A percentile compares a stretch with the other conserved stretches of the same genome.
Conservation (phyloP, 2,888 invertebrate genomes). For the Eupsilia transversa region DNA sequence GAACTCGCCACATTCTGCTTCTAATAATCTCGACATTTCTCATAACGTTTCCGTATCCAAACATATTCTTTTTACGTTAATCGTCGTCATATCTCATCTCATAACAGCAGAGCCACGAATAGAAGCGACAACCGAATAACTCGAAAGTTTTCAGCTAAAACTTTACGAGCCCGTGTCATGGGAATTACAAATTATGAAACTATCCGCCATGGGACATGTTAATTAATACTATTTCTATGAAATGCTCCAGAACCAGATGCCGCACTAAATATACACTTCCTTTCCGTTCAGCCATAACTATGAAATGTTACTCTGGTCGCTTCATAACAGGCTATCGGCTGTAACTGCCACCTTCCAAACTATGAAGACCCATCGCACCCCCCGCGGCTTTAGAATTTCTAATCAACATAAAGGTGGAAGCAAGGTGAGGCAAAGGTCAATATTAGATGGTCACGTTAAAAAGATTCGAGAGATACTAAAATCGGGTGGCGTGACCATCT, state of each 20-base stretch:
- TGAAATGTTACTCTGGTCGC: conserved; percentile 86
- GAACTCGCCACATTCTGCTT: conserved; percentile 67
- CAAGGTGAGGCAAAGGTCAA: conserved; percentile 79
- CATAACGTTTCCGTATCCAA: conserved; percentile 69
- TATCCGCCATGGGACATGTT: conserved; percentile 83
- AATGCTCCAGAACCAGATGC: conserved; percentile 87
- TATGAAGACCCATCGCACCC: conserved; percentile 76
- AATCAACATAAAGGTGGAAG: conserved; percentile 72
- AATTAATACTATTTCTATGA: conserved; percentile 88
- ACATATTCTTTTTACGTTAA: conserved; percentile 71
- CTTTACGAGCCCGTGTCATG: conserved; percentile 78
- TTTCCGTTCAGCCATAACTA: conserved; percentile 88
- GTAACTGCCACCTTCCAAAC: conserved; percentile 80
- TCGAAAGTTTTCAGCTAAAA: conserved; percentile 72
- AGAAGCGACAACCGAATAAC: conserved; percentile 63
- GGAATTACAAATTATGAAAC: conserved; percentile 84
- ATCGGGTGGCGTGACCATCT: conserved; percentile 89
- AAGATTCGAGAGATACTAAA: conserved; percentile 88
- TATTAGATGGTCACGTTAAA: conserved; percentile 80
- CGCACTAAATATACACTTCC: conserved; percentile 89
- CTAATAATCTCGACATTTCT: conserved; percentile 70
- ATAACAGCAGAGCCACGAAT: conserved; percentile 72
- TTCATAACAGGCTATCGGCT: conserved; percentile 87
- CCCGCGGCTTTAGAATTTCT: conserved; percentile 70
- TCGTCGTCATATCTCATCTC: conserved; percentile 71